Percentiles rank a stretch among this genome's conserved stretches.
Conservation (phyloP, 23 tunicate genomes). For the Phallusia fumigata region DNA sequence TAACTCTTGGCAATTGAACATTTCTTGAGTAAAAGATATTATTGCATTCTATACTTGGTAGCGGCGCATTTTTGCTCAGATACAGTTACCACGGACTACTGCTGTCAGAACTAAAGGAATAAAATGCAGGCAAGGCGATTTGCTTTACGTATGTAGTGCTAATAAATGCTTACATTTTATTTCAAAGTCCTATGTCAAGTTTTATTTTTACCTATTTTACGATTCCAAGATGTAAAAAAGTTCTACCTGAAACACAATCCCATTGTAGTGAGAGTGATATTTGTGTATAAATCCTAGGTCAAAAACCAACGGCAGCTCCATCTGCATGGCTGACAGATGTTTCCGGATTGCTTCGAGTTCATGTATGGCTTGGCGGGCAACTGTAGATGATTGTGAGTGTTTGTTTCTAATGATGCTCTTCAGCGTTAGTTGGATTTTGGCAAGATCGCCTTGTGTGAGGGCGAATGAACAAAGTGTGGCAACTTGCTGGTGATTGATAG, state of each 20-base stretch:
- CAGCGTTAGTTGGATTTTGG: slow-evolving; percentile 52
- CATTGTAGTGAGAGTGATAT: slow-evolving; percentile 64
- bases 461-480: slow-evolving; percentile 48
- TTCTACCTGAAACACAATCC: slow-evolving; percentile 78
- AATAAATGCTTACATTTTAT: too few species aligned
- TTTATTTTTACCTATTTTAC: too few species aligned
- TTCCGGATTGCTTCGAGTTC: slow-evolving; percentile 72
- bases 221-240: too few species aligned
- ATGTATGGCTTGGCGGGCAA: slow-evolving; percentile 75
- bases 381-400: slow-evolving; percentile 30
- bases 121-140: too few species aligned
- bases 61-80: too few species aligned
- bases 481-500: slow-evolving; percentile 64
- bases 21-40: too few species aligned
- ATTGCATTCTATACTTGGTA: too few species aligned
- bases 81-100: too few species aligned
- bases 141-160: too few species aligned
- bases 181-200: too few species aligned
- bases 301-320: slow-evolving; percentile 56
- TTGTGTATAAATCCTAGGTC: slow-evolving; percentile 70
- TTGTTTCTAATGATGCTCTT: slow-evolving; percentile 64
- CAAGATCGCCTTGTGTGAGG: slow-evolving; percentile 49
- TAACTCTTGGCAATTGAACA: too few species aligned
- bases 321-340: slow-evolving; percentile 40
- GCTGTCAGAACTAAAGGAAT: too few species aligned